Evolutionary conservation across 2,797 vertebrate species (phyloP), one percentile per base, ranked within the genome.

Genomic region (Sternotherus odoratus): DNA sequence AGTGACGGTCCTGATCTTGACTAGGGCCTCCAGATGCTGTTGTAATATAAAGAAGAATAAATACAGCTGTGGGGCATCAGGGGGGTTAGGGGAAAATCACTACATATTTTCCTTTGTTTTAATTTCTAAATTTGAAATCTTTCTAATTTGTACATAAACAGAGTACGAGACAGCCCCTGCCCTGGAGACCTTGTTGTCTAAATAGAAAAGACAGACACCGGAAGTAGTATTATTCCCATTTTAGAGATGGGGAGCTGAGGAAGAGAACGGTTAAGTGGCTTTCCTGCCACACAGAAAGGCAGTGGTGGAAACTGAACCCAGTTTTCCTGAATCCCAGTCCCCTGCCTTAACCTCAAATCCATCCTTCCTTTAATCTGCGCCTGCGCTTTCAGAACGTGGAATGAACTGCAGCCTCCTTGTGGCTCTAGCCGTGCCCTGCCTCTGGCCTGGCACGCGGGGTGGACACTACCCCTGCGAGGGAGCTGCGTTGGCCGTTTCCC

Each of bases 401-500:
- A 36, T 33, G 23, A 36, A 36, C 63, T 36, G 63, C 36, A 36
- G n/a, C n/a, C 9, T 66, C 60, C 17, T 30, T 0, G 2, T 10
- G 1, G n/a, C 54, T 87, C 66, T 23, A 13, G 75, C 28, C 28
- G n/a, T 4, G 0, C 36, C 0, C 0, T 26, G 49, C 48, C 43
- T 7, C 11, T 21, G n/a, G 13, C 0, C 83, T 0, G 8, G 0
- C 2, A 1, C 63, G 0, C 2, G 17, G 15, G 8, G 33, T 63
- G 2, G 19, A 21, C 86, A 1, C 33, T 28, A 5, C 72, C 43
- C 1, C n/a, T 21, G 0, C 0, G 43, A 1, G 66, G 0, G 1
- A 69, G 51, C 51, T 57, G 8, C 33, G 36, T 87, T 50, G 39
- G 23, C 90, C 39, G 51, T 3, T 15, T 80, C n/a, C 30, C 26